Base-by-base conservation (phyloP, 2,888 invertebrate genomes). In the Crematogaster levior region DNA sequence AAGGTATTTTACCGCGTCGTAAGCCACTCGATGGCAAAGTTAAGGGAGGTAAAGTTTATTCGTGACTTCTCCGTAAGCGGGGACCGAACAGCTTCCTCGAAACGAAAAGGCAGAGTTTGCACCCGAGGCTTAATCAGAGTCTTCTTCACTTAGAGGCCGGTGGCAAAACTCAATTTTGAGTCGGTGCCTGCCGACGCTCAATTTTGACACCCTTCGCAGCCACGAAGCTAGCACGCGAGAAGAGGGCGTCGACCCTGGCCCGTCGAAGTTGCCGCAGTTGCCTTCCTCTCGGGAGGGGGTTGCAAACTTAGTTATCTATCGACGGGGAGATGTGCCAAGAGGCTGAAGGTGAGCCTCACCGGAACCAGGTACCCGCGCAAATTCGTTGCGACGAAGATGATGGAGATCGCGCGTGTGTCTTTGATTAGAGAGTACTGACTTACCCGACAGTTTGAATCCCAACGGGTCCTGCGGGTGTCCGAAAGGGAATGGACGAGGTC, bases 401-500 rank as follows among this genome's bases (percentile, higher is more conserved):
- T 18, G 68, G 58, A 66, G 30, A 51, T 34, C 48, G 77, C 53
- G 72, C 74, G 77, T 61, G 58, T 72, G 48, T 68, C 70, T 77
- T 84, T 77, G 68, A 83, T 84, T 81, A 82, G 82, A 46, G 66
- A 83, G 81, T 70, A 66, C 51, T 37, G 84, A 94, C 95, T 96
- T 96, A 98, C 98, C 98, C 95, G 97, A 97, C 91, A 98, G 95
- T 95, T 98, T 98, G 95, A 98, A 98, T 89, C 98, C 97, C 93
- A 98, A 94, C 3, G 97, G 97, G 94, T 98, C 98, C 75, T 97
- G 97, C 65, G 97, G 97, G 83, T 94, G 94, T 82, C 95, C 95
- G 87, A 95, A 95, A 66, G 95, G 94, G 94, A 98, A 98, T 86
- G 97, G 96, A 89, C 97, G 95, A 46, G 98, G 97, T 83, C 98